A percentile compares a stretch with the other conserved stretches of the same genome.
phyloP scores from a whole-genome alignment of 2,888 invertebrate species.

The Lasioglossum lativentre region DNA sequence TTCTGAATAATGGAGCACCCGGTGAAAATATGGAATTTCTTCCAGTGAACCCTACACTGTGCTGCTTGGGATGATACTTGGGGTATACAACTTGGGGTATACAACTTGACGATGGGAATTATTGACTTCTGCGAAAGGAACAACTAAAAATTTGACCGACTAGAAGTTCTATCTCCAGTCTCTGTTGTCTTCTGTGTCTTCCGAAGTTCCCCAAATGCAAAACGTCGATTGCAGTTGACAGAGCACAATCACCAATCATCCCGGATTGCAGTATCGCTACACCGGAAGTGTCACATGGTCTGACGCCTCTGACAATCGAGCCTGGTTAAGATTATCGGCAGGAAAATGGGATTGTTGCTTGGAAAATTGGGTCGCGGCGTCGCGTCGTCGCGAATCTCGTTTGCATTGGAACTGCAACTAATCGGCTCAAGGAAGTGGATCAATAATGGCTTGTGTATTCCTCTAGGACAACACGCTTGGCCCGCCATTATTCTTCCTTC shows the following conservation, averaged over 20 bases:
- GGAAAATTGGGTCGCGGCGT: constrained; percentile 1
- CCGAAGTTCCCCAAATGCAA: too few species aligned
- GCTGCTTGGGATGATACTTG: too few species aligned
- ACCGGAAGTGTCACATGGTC: background rate
- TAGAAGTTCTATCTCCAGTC: too few species aligned
- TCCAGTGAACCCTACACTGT: background rate
- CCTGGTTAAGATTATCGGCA: background rate
- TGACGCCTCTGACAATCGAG: background rate
- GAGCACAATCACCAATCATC: too few species aligned
- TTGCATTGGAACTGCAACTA: constrained; percentile 13
- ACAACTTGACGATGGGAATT: too few species aligned
- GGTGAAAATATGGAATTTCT: constrained; percentile 18
- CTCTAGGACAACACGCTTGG: background rate
- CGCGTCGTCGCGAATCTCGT: background rate
- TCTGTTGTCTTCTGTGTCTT: too few species aligned
- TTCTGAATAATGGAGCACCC: constrained; percentile 7
- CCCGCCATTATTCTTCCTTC: background rate
- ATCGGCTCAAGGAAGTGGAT: constrained; percentile 11
- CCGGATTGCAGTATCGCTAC: background rate
- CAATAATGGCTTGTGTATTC: background rate
- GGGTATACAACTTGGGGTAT: too few species aligned
- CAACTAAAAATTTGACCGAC: too few species aligned
- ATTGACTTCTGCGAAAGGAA: too few species aligned
- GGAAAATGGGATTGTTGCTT: background rate
- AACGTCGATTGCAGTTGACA: too few species aligned